Conservation (phyloP, 1,140 invertebrate species). For the Matsumurasca onukii region DNA sequence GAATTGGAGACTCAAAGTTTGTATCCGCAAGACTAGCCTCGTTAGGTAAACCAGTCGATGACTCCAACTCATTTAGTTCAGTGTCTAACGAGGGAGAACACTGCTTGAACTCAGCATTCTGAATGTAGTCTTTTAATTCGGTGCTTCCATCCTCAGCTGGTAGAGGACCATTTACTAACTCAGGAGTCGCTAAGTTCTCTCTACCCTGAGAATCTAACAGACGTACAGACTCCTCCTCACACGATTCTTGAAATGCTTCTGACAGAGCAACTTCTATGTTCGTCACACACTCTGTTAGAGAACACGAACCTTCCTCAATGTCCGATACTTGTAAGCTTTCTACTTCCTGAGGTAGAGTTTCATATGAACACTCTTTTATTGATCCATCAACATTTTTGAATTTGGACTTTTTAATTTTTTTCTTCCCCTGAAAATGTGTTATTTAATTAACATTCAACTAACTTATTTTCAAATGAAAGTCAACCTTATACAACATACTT, state of each 20-base stretch:
- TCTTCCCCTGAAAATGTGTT: conserved; percentile 31
- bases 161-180: background rate
- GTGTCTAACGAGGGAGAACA: conserved; percentile 16
- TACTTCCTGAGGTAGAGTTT: conserved; percentile 22
- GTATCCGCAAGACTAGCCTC: conserved; percentile 16
- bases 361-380: conserved; percentile 7
- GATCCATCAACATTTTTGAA: conserved; percentile 15
- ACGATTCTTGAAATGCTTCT: conserved; percentile 32
- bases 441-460: too few relatives aligned
- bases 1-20: conserved; percentile 27
- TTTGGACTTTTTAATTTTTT: conserved; percentile 31
- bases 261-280: conserved; percentile 34
- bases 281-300: conserved; percentile 12
- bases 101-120: conserved; percentile 5
- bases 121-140: conserved; percentile 6
- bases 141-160: background rate
- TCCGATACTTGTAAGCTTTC: conserved; percentile 21
- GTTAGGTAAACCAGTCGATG: background rate
- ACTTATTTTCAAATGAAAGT: too few relatives aligned
- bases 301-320: conserved; percentile 11
- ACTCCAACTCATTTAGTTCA: conserved; percentile 21
- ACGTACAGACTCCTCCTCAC: conserved; percentile 5
- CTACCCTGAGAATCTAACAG: conserved; percentile 12
- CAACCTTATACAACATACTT: too few relatives aligned
- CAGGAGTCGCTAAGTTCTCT: background rate